Percentiles rank a stretch among this genome's conserved stretches.
phyloP scores from a whole-genome alignment of 2,113 vertebrate genomes.

The Odontesthes bonariensis region DNA sequence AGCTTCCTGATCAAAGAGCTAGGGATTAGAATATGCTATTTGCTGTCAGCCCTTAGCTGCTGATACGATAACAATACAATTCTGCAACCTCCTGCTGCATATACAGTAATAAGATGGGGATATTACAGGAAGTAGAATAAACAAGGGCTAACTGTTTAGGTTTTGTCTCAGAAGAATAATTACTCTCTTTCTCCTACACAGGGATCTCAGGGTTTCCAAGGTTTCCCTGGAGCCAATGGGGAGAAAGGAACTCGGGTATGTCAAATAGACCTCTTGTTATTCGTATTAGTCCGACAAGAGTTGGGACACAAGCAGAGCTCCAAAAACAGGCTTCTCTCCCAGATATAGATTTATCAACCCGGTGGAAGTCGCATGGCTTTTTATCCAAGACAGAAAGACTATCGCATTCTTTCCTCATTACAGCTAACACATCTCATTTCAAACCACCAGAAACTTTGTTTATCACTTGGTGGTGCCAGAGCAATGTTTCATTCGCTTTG shows the following conservation, averaged over 20 bases:
- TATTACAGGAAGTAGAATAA: conserved; percentile 33
- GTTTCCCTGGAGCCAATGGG: conserved; percentile 95
- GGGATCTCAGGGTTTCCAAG: conserved; percentile 97
- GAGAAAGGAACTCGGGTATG: conserved; percentile 97
- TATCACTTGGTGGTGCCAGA: conserved; percentile 48
- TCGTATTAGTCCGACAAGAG: conserved; percentile 27
- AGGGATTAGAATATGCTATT: conserved; percentile 67
- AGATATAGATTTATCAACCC: conserved; percentile 40
- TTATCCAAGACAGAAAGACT: conserved; percentile 36
- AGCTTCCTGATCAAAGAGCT: conserved; percentile 77
- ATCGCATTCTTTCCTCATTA: conserved; percentile 41
- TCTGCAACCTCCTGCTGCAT: conserved; percentile 20
- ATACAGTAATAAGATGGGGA: conserved; percentile 32
- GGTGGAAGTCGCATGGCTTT: conserved; percentile 27
- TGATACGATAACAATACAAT: conserved; percentile 40
- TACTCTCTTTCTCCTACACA: conserved; percentile 65
- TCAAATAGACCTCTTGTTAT: conserved; percentile 31
- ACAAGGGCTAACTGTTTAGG: conserved; percentile 25
- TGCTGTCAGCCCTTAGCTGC: conserved; percentile 61
- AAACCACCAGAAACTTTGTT: conserved; percentile 47
- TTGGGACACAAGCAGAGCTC: conserved; percentile 14
- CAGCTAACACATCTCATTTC: conserved; percentile 37
- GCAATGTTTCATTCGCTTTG: conserved; percentile 67
- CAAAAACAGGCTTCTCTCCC: conserved; percentile 30
- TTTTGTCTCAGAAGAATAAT: conserved; percentile 45